Evolutionary conservation across 2,113 vertebrate species (phyloP).

Genomic region (Campylomormyrus tamandua): DNA sequence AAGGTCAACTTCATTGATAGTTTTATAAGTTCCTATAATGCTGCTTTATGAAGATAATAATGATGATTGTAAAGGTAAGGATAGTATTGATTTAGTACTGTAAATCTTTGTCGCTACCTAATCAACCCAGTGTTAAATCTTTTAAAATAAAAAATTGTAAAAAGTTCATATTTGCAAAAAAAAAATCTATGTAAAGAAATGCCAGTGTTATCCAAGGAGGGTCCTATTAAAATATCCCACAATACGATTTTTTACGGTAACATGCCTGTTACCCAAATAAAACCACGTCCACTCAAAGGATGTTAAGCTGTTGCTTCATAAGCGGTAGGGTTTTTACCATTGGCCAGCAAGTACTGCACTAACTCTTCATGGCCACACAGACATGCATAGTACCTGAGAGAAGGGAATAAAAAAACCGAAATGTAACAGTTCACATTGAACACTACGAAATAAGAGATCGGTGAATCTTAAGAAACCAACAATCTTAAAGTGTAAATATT

Average conservation of each 20-base stretch:
- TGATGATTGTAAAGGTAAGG: background rate
- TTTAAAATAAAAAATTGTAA: background rate
- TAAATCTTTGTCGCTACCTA: background rate
- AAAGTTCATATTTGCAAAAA: background rate
- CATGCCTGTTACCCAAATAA: background rate
- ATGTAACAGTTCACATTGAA: background rate
- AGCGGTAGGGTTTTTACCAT: constrained; percentile 62
- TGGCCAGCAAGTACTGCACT: constrained; percentile 88
- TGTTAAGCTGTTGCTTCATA: background rate
- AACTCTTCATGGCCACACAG: constrained; percentile 92
- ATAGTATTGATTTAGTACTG: background rate
- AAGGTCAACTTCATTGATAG: background rate
- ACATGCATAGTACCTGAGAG: constrained; percentile 87
- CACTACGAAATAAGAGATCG: background rate
- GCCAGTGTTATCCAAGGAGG: background rate
- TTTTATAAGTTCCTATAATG: background rate
- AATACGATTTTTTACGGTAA: background rate
- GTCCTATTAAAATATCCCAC: background rate
- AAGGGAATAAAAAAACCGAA: background rate
- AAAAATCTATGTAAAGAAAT: background rate
- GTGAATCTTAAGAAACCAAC: background rate
- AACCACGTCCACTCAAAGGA: background rate
- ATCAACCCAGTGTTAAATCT: background rate
- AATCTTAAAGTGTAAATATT: background rate
- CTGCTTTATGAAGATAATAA: background rate